A percentile compares a stretch with the other conserved stretches of the same genome.
phyloP scores from a whole-genome alignment of 2,113 vertebrate genomes.

The Hypomesus transpacificus region DNA sequence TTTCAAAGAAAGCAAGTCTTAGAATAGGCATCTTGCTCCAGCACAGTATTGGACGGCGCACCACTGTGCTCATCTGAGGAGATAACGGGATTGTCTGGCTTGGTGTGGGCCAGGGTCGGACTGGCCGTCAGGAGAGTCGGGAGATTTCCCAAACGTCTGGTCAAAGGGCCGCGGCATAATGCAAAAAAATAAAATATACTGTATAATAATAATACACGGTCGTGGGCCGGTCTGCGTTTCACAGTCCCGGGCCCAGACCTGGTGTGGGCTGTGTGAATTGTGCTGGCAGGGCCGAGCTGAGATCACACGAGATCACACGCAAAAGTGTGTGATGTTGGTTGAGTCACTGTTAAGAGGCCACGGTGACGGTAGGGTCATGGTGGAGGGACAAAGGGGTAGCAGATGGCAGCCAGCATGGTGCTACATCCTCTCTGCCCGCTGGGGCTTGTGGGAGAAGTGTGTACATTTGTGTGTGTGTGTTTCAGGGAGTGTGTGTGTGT shows the following conservation, averaged over 20 bases:
- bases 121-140: too few relatives aligned
- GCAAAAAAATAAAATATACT: too few relatives aligned
- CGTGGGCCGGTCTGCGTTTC: too few relatives aligned
- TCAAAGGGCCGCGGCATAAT: too few relatives aligned
- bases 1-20: not conserved
- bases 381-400: constrained; percentile 4
- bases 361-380: constrained; percentile 10
- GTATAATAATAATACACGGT: too few relatives aligned
- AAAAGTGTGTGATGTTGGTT: not conserved
- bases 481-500: not conserved
- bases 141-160: too few relatives aligned
- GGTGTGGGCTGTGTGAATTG: too few relatives aligned
- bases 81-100: not conserved
- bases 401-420: constrained; percentile 27
- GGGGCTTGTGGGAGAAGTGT: not conserved
- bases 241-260: too few relatives aligned
- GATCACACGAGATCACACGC: not conserved
- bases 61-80: not conserved
- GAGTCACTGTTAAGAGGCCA: not conserved
- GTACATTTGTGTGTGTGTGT: not conserved
- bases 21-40: too few relatives aligned
- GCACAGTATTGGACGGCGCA: not conserved
- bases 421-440: not conserved
- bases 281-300: too few relatives aligned
- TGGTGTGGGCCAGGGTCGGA: not conserved